Conservation (phyloP, 2,113 vertebrate genomes). For the Gasterosteus aculeatus region DNA sequence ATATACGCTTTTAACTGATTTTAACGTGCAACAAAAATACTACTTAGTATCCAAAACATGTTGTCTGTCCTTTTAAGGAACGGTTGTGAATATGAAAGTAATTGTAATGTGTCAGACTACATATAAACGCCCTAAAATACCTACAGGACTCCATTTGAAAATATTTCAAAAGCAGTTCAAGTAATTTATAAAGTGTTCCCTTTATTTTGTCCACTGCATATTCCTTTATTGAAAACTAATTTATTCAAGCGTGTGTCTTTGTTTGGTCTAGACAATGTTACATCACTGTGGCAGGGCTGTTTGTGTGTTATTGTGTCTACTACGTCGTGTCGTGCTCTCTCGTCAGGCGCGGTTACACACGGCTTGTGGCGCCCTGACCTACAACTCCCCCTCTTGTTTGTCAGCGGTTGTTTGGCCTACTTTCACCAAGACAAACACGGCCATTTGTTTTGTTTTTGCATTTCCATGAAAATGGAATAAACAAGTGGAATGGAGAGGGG, state of each 20-base stretch:
- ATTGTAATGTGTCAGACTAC: neutral
- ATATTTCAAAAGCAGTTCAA: neutral
- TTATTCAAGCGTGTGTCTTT: slow-evolving; percentile 30
- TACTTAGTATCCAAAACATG: neutral
- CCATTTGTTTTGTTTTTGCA: slow-evolving; percentile 76
- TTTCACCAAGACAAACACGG: slow-evolving; percentile 80
- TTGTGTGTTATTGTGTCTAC: slow-evolving; percentile 72
- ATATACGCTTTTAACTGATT: neutral
- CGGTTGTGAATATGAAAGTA: neutral
- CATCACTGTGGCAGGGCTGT: slow-evolving; percentile 64
- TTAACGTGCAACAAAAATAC: neutral
- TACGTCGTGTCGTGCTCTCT: slow-evolving; percentile 69
- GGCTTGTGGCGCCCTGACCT: slow-evolving; percentile 77
- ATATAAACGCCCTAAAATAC: neutral
- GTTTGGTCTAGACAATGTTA: slow-evolving; percentile 73
- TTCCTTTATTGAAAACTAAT: slow-evolving; percentile 6
- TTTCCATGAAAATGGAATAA: slow-evolving; percentile 80
- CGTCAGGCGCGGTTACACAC: slow-evolving; percentile 70
- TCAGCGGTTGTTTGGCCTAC: slow-evolving; percentile 82
- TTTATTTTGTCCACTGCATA: slow-evolving; percentile 9
- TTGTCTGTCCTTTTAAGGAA: too few species aligned
- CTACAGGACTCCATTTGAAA: neutral
- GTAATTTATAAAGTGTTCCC: neutral
- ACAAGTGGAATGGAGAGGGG: slow-evolving; percentile 52
- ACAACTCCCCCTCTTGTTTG: slow-evolving; percentile 79